Evolutionary conservation across 2,113 vertebrate species (phyloP).

Genomic region (Meleagris gallopavo): DNA sequence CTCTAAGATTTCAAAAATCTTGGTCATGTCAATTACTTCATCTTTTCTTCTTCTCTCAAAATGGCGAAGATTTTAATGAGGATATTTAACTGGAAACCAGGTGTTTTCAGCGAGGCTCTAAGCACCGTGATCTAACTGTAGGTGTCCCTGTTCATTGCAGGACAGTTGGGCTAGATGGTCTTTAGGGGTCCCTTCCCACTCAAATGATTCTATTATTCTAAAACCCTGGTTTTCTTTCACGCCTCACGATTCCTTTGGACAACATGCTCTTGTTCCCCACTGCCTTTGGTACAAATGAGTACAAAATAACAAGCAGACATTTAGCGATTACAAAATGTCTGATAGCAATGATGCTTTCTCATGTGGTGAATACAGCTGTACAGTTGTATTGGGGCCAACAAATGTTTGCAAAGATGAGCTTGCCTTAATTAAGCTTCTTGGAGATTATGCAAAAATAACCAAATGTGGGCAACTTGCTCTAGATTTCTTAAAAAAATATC

Average conservation of each 20-base stretch:
- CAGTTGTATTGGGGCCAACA: constrained; percentile 27
- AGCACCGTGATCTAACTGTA: too few relatives aligned
- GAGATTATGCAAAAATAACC: constrained; percentile 38
- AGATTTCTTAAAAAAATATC: constrained; percentile 15
- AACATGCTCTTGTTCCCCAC: not conserved
- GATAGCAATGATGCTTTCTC: not conserved
- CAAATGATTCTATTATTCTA: too few relatives aligned
- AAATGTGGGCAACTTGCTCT: not conserved
- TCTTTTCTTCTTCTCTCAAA: not conserved
- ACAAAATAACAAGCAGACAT: not conserved
- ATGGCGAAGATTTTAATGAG: not conserved
- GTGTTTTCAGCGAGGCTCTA: not conserved
- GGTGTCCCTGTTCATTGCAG: too few relatives aligned
- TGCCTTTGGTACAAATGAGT: not conserved
- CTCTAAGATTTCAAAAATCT: too few relatives aligned
- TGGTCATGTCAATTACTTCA: too few relatives aligned
- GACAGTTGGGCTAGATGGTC: too few relatives aligned
- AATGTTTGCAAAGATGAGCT: constrained; percentile 2
- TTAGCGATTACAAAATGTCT: not conserved
- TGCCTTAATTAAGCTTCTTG: constrained; percentile 38
- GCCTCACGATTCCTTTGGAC: not conserved
- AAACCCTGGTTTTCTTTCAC: not conserved
- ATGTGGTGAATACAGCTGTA: constrained; percentile 41
- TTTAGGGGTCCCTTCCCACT: too few relatives aligned
- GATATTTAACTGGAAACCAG: not conserved